Conservation (phyloP, 2,888 invertebrate genomes). For the Troilus luridus region DNA sequence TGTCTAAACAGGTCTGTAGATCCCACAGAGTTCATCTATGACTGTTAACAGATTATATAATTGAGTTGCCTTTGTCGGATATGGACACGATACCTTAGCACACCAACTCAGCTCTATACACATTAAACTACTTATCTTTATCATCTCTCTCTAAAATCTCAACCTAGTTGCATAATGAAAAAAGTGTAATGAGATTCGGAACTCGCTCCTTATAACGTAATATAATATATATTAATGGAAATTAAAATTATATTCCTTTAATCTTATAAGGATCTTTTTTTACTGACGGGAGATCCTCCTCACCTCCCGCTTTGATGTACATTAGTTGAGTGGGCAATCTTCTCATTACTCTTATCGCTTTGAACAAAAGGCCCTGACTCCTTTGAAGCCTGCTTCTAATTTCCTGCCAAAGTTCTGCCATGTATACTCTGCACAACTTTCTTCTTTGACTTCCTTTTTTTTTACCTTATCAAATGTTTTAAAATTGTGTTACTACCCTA, state of each 20-base stretch:
- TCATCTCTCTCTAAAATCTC: too few relatives aligned
- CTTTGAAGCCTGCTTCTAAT: slow-evolving; percentile 17
- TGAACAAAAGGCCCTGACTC: not conserved
- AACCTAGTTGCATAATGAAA: too few relatives aligned
- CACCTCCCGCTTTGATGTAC: not conserved
- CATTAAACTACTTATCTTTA: too few relatives aligned
- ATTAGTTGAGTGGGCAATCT: slow-evolving; percentile 1
- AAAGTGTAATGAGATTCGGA: too few relatives aligned
- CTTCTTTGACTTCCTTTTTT: not conserved
- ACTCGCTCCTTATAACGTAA: too few relatives aligned
- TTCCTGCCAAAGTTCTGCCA: not conserved
- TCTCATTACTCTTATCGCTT: slow-evolving; percentile 3
- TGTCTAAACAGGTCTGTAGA: too few relatives aligned
- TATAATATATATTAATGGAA: not conserved
- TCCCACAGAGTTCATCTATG: too few relatives aligned
- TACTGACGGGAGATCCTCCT: not conserved
- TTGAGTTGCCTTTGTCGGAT: too few relatives aligned
- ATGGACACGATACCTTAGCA: too few relatives aligned
- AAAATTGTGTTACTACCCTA: not conserved
- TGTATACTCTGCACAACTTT: not conserved
- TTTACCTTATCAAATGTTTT: not conserved
- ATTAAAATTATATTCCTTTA: not conserved
- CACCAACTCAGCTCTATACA: too few relatives aligned
- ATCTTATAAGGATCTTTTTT: not conserved
- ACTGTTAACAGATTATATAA: too few relatives aligned